Evolutionary conservation across 2,888 invertebrate species (phyloP), one percentile per base, ranked within the genome.

Genomic region (Deilephila porcellus): DNA sequence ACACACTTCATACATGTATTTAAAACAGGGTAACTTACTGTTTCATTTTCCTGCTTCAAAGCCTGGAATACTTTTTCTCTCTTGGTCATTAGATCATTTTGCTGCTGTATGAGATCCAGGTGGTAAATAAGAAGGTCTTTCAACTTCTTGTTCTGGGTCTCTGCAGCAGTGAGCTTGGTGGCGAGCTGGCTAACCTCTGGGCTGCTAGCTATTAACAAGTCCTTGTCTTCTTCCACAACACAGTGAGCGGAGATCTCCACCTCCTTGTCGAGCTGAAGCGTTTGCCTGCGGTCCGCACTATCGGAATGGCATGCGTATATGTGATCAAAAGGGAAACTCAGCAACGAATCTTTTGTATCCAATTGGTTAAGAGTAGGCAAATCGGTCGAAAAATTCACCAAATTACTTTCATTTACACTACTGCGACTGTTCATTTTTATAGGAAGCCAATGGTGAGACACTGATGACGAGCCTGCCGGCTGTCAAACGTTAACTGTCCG

Each of bases 31-130:
- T 25, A 56, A 89, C 96, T 95, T 95, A 98, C 97, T 90, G 96
- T 95, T 88, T 97, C 97, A 94, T 97, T 97, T 92, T 98, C 98
- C 83, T 96, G 96, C 85, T 96, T 96, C 56, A 98, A 92, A 73
- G 96, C 95, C 75, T 96, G 96, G 78, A 97, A 95, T 72, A 96
- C 95, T 87, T 97, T 97, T 82, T 98, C 98, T 90, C 97, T 97
- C 81, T 96, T 96, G 80, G 96, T 95, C 78, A 98, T 95, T 83
- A 97, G 96, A 85, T 98, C 98, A 84, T 97, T 97, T 91, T 98
- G 98, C 91, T 98, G 98, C 89, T 98, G 98, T 87, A 98, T 98
- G 77, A 98, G 94, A 90, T 98, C 98, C 83, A 98, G 94, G 89
- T 98, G 98, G 80, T 97, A 95, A 75, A 98, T 93, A 78, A 98